Evolutionary conservation across 2,888 invertebrate genomes (phyloP), one percentile per base, ranked within the genome.

Genomic region (Cataglyphis albicans): DNA sequence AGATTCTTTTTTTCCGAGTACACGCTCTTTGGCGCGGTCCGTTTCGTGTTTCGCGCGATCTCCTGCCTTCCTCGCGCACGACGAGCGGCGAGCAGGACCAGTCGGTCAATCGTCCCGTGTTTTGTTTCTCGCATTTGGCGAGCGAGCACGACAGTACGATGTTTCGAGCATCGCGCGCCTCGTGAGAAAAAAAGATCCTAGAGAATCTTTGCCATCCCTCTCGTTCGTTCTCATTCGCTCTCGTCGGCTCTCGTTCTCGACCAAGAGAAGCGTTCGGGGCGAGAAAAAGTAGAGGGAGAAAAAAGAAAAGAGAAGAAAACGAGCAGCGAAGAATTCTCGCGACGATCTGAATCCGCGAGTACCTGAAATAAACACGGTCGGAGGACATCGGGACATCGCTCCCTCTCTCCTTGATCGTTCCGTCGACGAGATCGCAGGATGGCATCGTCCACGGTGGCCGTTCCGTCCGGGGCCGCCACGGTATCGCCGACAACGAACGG

Each of bases 361-460:
- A 29, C 41, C 55, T 18, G 70, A 64, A 59, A 59, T 12, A 61
- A 38, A n/a, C 10, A 48, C 38, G 67, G 21, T 32, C 32, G 32
- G 57, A 70, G 59, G 18, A 76, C 65, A 21, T 48, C 61, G 61
- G 72, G 44, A 41, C 57, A 44, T 68, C 44, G 21, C 0, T 29
- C 25, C 25, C 44, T 10, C 44, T n/a, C n/a, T 74, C 18, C 32
- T 21, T n/a, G 21, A 44, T 78, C 44, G 65, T 55, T 12, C 57
- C 67, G 67, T 57, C 32, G 32, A 59, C 78, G 18, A 12, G 72
- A 57, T 57, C 59, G 57, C 64, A 73, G 80, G 68, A 93, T 93
- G 94, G 93, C 94, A 89, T 93, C 94, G 72, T 92, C 94, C 68
- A 93, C 93, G 83, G 91, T 94, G 81, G 91, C 93, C 82, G 93